phyloP scores from a whole-genome alignment of 2,888 invertebrate species.

The Macaria notata region DNA sequence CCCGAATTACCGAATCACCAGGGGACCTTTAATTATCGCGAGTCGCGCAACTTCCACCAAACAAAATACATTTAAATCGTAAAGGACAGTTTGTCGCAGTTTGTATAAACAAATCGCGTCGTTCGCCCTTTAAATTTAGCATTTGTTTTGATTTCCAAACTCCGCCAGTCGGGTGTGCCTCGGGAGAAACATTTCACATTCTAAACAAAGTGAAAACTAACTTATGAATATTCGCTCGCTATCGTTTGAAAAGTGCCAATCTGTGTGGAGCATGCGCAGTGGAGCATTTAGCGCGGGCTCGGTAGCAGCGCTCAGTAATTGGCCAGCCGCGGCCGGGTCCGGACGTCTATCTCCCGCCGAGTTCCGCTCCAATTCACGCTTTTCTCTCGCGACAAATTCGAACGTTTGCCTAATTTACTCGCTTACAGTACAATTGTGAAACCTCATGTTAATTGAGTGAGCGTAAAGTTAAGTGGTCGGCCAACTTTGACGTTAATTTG shows the following conservation, averaged over 20 bases:
- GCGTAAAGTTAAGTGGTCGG: slow-evolving; percentile 19
- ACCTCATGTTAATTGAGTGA: slow-evolving; percentile 19
- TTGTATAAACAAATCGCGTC: slow-evolving; percentile 22
- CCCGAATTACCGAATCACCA: slow-evolving; percentile 11
- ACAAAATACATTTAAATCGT: slow-evolving; percentile 15
- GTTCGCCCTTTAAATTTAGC: slow-evolving; percentile 28
- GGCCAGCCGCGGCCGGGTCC: slow-evolving; percentile 60
- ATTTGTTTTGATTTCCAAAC: slow-evolving; percentile 49
- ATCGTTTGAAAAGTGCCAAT: slow-evolving; percentile 68
- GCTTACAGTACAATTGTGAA: slow-evolving; percentile 30
- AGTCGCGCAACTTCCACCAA: slow-evolving; percentile 7
- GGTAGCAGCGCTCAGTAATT: slow-evolving; percentile 70
- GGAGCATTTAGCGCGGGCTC: slow-evolving; percentile 51
- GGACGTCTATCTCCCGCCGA: slow-evolving; percentile 40
- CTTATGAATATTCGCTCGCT: slow-evolving; percentile 69
- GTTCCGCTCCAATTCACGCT: slow-evolving; percentile 20
- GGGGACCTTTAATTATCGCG: slow-evolving; percentile 14
- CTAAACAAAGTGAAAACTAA: slow-evolving; percentile 72
- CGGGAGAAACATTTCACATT: slow-evolving; percentile 60
- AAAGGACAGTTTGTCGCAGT: slow-evolving; percentile 16
- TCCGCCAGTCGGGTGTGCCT: slow-evolving; percentile 34
- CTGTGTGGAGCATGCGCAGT: slow-evolving; percentile 66
- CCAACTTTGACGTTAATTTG: slow-evolving; percentile 15
- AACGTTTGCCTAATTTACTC: slow-evolving; percentile 15
- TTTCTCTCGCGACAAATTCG: slow-evolving; percentile 16